phyloP scores from a whole-genome alignment of 2,113 vertebrate genomes.

The Psophia crepitans region DNA sequence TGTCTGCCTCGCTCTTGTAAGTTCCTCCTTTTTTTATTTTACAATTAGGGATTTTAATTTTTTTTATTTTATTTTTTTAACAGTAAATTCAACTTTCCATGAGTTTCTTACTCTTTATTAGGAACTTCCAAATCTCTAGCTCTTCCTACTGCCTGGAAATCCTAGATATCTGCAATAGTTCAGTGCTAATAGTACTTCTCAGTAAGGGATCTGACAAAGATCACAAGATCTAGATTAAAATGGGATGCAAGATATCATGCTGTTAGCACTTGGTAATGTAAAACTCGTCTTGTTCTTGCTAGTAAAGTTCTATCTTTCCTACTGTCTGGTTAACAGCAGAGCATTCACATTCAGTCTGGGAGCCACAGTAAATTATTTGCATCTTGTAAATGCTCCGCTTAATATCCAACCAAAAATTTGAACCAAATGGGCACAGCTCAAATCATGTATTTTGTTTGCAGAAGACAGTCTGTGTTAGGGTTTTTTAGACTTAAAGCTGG shows the following conservation, averaged over 20 bases:
- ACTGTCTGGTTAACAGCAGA: neutral
- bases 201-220: neutral
- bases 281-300: neutral
- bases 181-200: neutral
- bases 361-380: neutral
- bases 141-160: neutral
- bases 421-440: slow-evolving; percentile 46
- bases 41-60: neutral
- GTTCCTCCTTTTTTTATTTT: slow-evolving; percentile 52
- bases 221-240: slow-evolving; percentile 3
- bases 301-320: neutral
- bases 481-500: slow-evolving; percentile 29
- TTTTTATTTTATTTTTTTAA: neutral
- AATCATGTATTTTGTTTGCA: slow-evolving; percentile 31
- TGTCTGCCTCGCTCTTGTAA: slow-evolving; percentile 59
- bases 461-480: neutral
- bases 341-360: neutral
- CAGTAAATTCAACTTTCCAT: neutral
- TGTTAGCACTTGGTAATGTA: neutral
- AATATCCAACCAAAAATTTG: slow-evolving; percentile 43
- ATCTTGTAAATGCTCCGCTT: slow-evolving; percentile 1
- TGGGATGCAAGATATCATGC: neutral
- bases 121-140: neutral
- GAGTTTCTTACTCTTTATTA: neutral
- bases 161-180: neutral